A percentile compares a stretch with the other conserved stretches of the same genome.
Conservation (phyloP, 1,140 invertebrate genomes). For the Venturia canescens region DNA sequence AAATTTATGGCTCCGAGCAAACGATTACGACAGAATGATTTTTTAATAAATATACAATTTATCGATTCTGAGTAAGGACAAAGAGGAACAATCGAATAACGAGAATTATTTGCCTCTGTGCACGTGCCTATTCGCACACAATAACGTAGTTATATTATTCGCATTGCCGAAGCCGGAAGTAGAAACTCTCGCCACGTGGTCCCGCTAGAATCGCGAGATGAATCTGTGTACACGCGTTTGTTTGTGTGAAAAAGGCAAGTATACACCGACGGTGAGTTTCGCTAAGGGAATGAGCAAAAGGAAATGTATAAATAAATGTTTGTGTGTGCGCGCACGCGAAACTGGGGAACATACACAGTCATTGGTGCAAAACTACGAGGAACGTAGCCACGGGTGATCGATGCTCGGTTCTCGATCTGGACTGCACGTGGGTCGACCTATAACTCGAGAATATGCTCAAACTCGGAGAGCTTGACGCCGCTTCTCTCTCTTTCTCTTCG, state of each 20-base stretch:
- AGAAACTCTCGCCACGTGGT: slow-evolving; percentile 31
- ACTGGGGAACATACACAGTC: not conserved
- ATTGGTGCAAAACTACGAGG: slow-evolving; percentile 10
- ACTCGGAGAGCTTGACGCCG: slow-evolving; percentile 31
- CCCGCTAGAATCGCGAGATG: slow-evolving; percentile 3
- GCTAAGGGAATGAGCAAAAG: slow-evolving; percentile 26
- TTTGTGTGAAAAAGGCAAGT: not conserved
- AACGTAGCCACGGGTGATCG: slow-evolving; percentile 34
- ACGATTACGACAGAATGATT: not conserved
- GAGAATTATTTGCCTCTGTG: slow-evolving; percentile 25
- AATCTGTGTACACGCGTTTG: not conserved
- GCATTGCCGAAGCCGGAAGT: slow-evolving; percentile 37
- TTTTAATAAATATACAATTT: not conserved
- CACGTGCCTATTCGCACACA: slow-evolving; percentile 31
- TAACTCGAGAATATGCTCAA: slow-evolving; percentile 33
- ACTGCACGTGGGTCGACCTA: slow-evolving; percentile 42
- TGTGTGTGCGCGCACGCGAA: not conserved
- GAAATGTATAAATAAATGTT: slow-evolving; percentile 14
- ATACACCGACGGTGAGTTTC: not conserved
- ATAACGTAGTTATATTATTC: slow-evolving; percentile 8
- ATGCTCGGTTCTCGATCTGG: slow-evolving; percentile 42
- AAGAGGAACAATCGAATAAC: not conserved
- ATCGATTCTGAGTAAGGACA: not conserved
- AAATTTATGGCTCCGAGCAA: not conserved
- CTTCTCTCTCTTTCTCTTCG: not conserved